Evolutionary conservation across 1,140 invertebrate genomes (phyloP), one percentile per base, ranked within the genome.

Genomic region (Drosophila setifemur): DNA sequence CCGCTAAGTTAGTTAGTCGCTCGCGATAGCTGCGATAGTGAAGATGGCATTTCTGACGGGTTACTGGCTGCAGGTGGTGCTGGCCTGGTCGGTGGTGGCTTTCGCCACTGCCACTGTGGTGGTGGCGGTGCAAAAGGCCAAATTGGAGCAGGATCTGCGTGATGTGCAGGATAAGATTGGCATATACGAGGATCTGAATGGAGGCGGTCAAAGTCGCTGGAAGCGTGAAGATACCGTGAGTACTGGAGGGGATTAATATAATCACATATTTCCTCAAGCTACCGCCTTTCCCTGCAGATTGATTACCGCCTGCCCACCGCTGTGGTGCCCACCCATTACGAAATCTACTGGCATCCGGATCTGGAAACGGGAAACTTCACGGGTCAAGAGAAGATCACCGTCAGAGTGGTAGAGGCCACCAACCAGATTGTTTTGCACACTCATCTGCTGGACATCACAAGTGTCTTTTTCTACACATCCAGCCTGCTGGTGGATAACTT

Each of bases 321-420:
- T 39, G 91, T 96, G 0, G 89, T 91, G 18, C 97, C 97, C 0
- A 66, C 92, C 0, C 93, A 94, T 74, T 98, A 98, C 86, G 93
- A 96, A 40, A 85, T 98, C 1, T 93, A 92, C n/a, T 91, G 98
- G 29, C 91, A 94, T 75, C 96, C 97, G 0, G 92, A 97, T 79
- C 82, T 97, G 21, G 90, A 92, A 9, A 92, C 91, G 5, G 95
- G 94, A 0, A 93, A 91, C 4, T 97, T 96, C 79, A 89, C 90
- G 49, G 96, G 96, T 0, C 91, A 91, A 29, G 95, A 96, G 0
- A 92, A 90, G 19, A 97, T 97, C 4, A 90, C 91, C 4, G 89
- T 97, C 9, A 89, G 92, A 11, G 90, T 95, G 3, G 71, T 89
- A 0, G 68, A 92, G 16, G 67, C 91, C 6, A 93, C 92, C 7